A percentile compares a stretch with the other conserved stretches of the same genome.
Evolutionary conservation across 1,140 invertebrate species (phyloP).

Genomic region (Brachionus plicatilis): DNA sequence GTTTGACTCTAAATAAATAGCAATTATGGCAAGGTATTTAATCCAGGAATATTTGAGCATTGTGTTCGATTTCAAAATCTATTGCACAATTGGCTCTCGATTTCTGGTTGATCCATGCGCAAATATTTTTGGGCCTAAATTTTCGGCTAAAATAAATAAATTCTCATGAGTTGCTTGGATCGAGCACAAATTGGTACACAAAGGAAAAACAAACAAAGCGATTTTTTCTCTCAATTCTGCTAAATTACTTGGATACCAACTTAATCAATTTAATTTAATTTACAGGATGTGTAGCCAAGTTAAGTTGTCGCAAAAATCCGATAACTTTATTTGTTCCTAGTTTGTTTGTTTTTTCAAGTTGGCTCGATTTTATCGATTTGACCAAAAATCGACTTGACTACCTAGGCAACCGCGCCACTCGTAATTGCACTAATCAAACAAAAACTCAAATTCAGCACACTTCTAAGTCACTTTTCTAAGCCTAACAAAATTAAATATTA

Average conservation of each 20-base stretch:
- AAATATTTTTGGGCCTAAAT: background rate
- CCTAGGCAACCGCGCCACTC: background rate
- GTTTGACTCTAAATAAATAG: background rate
- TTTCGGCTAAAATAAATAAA: background rate
- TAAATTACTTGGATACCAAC: conserved; percentile 13
- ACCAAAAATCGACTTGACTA: conserved; percentile 12
- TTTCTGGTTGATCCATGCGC: background rate
- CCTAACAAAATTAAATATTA: conserved; percentile 26
- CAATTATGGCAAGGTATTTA: background rate
- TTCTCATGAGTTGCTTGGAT: background rate
- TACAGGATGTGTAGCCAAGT: conserved; percentile 8
- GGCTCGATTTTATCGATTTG: background rate
- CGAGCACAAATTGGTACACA: background rate
- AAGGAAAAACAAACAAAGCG: background rate
- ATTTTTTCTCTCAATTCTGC: background rate
- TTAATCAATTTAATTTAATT: conserved; percentile 26
- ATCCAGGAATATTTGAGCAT: background rate
- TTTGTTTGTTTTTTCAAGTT: conserved; percentile 11
- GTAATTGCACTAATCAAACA: background rate
- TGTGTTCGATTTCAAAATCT: background rate
- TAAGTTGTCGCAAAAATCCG: background rate
- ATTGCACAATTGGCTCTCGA: background rate
- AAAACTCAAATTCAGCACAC: background rate
- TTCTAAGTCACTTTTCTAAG: background rate
- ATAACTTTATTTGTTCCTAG: conserved; percentile 10